Evolutionary conservation across 2,888 invertebrate species (phyloP), one percentile per base, ranked within the genome.

Genomic region (Lepidocyrtoides sp.): DNA sequence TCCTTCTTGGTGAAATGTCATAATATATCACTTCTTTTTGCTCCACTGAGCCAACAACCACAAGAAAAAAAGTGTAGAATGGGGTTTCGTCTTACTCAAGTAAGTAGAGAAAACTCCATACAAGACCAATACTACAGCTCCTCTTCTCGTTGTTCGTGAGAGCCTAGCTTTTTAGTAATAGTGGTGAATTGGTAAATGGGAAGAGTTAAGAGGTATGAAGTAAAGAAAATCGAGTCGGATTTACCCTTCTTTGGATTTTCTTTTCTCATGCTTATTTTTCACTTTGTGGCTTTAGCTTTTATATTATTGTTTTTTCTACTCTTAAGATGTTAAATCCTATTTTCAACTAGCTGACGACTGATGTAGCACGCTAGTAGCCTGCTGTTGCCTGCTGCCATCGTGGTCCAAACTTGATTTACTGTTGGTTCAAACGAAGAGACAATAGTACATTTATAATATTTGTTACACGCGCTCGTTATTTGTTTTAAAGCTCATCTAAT

Each of bases 11-110:
- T 89, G 89, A 89, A 89, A 89, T 66, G 83, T 89, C 82, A 89
- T 89, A 89, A 89, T 89, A 89, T 89, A 89, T 89, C 89, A 89
- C 89, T 89, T 89, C 77, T 81, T 82, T 75, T 89, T 82, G 89
- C 89, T 89, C 66, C 51, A 75, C 10, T 83, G 82, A 89, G 83
- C 89, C 82, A 82, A 89, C 89, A 89, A 60, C 60, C 72, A 44
- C 48, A 17, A n/a, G 41, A 69, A 81, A 89, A 48, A 54, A 83
- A 83, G 41, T 51, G 51, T 72, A 72, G 44, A 57, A 44, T 82
- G 83, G 26, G 44, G 72, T 89, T 69, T 69, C 17, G 51, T 89
- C 77, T 77, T 77, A 77, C 12, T 29, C 72, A 44, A n/a, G 23
- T 23, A 44, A 72, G 72, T 41, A 23, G 72, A 14, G 72, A 29